Evolutionary conservation across 2,797 vertebrate species (phyloP), one percentile per base, ranked within the genome.

Genomic region (Merluccius polli): DNA sequence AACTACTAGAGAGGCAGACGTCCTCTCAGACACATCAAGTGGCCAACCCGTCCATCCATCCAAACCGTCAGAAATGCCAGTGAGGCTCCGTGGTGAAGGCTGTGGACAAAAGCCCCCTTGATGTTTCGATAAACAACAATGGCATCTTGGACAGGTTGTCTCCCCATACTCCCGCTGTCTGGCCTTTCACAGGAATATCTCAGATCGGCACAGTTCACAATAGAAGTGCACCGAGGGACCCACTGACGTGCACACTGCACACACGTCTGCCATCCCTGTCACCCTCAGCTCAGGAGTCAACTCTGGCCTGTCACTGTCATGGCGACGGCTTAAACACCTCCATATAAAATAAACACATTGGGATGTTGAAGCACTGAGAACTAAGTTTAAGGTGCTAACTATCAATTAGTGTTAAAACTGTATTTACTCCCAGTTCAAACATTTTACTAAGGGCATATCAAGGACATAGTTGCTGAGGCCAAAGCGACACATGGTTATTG

Each of bases 101-200:
- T 65, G 81, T 76, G 86, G 78, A 94, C 91, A 94, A 94, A 88
- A 80, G 89, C 79, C 73, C 86, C 88, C 82, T 85, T 83, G 90
- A 93, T 93, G 88, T 93, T 91, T 85, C 78, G 92, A 94, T 94
- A 94, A 89, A 85, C 73, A 89, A 94, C 92, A 93, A 94, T 91
- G 72, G 90, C 79, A 79, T 89, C 88, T 85, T 89, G 90, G 92
- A 93, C 91, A 91, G 90, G 85, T 86, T 82, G 85, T 85, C 87
- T 87, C 84, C 83, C 85, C 87, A 81, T 87, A 89, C 84, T 87
- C 85, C 78, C 81, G 82, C 81, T 82, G 59, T 65, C 83, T 93
- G 91, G 90, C 93, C 92, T 93, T 94, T 91, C 85, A 81, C 82
- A 78, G 87, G 86, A 92, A 92, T 92, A 90, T 93, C 88, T 88